Evolutionary conservation across 2,797 vertebrate species (phyloP).

Genomic region (Amphiprion clarkii): DNA sequence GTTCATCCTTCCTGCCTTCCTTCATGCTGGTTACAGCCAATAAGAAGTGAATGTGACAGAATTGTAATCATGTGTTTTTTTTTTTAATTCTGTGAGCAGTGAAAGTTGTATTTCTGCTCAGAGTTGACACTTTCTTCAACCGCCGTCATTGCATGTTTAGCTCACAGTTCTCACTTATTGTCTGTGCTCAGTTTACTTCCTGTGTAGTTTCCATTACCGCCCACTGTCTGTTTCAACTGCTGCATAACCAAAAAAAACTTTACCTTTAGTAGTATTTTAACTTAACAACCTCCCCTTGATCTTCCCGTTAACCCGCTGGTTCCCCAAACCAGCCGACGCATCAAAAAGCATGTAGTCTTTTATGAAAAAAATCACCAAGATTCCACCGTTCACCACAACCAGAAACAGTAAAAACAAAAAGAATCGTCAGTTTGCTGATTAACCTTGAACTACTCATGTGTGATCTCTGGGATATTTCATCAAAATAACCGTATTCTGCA

Average conservation of each 20-base stretch:
- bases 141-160: constrained; percentile 10
- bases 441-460: too few species aligned
- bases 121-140: constrained; percentile 10
- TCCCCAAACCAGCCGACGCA: too few species aligned
- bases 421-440: too few species aligned
- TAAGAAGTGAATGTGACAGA: background rate
- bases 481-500: too few species aligned
- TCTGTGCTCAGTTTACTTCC: constrained; percentile 38
- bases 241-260: constrained; percentile 13
- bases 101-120: constrained; percentile 2
- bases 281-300: background rate
- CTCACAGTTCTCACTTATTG: constrained; percentile 25
- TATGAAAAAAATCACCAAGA: too few species aligned
- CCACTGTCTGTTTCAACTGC: constrained; percentile 41
- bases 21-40: background rate
- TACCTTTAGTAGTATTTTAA: constrained; percentile 12
- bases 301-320: background rate
- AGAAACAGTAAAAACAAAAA: too few species aligned
- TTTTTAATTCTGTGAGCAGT: background rate
- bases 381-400: too few species aligned
- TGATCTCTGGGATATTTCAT: too few species aligned
- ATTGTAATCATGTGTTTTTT: background rate
- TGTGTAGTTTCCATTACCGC: constrained; percentile 52
- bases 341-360: too few species aligned
- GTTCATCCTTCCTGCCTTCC: constrained; percentile 8